Percentiles rank a stretch among this genome's conserved stretches.
Evolutionary conservation across 2,113 vertebrate species (phyloP).

Genomic region (Misgurnus mizolepis): DNA sequence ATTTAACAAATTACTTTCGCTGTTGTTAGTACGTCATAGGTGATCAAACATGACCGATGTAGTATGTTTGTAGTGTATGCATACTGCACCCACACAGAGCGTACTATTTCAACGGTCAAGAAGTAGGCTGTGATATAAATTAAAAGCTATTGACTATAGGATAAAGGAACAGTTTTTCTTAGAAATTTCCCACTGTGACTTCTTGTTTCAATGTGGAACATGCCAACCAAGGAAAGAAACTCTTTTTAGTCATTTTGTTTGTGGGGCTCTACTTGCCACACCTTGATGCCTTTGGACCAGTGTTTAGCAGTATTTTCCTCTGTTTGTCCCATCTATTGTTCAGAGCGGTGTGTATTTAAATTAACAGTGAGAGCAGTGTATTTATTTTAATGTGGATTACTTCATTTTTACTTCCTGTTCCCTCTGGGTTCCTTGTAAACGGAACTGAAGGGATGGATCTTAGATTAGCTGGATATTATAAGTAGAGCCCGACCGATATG

Average conservation of each 20-base stretch:
- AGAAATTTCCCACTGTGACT: too few species aligned
- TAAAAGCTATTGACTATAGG: too few species aligned
- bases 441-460: neutral
- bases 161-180: too few species aligned
- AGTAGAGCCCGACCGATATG: too few species aligned
- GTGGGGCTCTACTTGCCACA: neutral
- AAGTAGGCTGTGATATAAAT: too few species aligned
- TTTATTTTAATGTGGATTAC: constrained; percentile 15
- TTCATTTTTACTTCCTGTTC: constrained; percentile 36
- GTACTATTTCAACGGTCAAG: too few species aligned
- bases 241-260: neutral
- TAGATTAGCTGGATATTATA: neutral
- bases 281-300: neutral
- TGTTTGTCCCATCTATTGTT: constrained; percentile 8
- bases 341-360: neutral
- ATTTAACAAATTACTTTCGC: too few species aligned
- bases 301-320: neutral
- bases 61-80: too few species aligned
- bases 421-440: neutral
- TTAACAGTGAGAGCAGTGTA: neutral
- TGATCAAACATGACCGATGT: too few species aligned
- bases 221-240: neutral
- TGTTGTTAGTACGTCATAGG: too few species aligned
- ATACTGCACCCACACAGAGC: too few species aligned
- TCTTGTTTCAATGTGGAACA: too few species aligned